Percentiles rank a stretch among this genome's conserved stretches.
These are phyloP conservation scores for Regulus satrapa DNA, from an alignment of 2,113 vertebrate species.

Conservation along the genomic window DNA sequence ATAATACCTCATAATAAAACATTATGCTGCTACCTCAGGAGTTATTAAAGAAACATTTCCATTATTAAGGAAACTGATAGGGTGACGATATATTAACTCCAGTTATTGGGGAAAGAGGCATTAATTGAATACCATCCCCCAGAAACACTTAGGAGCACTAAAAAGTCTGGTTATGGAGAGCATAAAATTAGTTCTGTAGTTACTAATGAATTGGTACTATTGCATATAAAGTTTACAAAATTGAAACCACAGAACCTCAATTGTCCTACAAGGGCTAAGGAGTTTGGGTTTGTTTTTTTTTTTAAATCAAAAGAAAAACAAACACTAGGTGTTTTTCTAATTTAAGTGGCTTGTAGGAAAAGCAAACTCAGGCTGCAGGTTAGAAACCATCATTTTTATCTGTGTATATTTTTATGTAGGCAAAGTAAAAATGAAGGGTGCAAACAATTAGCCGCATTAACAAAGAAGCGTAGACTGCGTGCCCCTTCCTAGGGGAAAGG, in stretches of 20 bases:
- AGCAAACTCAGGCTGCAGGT: background rate
- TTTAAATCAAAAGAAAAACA: constrained; percentile 10
- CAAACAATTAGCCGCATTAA: background rate
- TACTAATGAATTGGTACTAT: background rate
- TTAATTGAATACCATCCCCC: background rate
- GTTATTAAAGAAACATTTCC: background rate
- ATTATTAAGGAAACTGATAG: background rate
- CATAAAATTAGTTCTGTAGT: background rate
- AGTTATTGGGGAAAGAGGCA: background rate
- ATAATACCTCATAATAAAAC: background rate
- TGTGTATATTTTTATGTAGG: background rate
- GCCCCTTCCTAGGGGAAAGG: background rate
- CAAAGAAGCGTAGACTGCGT: background rate
- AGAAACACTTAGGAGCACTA: background rate
- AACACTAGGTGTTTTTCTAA: background rate
- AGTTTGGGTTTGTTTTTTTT: too few relatives aligned
- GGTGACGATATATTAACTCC: background rate
- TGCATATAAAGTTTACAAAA: background rate
- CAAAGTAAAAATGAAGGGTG: background rate
- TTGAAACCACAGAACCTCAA: background rate
- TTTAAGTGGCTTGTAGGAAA: background rate
- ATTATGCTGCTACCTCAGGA: background rate
- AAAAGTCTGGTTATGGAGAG: background rate
- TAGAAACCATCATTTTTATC: background rate
- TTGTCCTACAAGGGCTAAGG: background rate